Evolutionary conservation across 2,888 invertebrate genomes (phyloP), one percentile per base, ranked within the genome.

Genomic region (Pristionchus fissidentatus): DNA sequence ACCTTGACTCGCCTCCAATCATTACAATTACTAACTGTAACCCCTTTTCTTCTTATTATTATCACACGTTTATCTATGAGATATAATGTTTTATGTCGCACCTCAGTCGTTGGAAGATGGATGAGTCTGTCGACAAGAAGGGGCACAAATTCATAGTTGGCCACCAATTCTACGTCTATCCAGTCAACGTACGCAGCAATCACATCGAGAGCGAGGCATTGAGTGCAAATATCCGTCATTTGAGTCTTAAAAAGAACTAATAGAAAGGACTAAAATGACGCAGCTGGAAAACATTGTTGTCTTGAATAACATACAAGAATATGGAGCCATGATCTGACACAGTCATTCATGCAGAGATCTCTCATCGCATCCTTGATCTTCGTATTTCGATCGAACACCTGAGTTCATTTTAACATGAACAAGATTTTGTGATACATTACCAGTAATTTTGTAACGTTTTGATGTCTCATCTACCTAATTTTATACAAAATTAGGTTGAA

Each of bases 141-240:
- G 4, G 93, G 90, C 46, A 94, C 94, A 87, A 94, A 94, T 46
- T 93, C 92, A 81, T 94, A 94, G 88, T 94, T 94, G 66, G 94
- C 94, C 35, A 94, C 93, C 49, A 94, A 92, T 73, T 92, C 93
- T 81, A 94, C 94, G 89, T 94, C 94, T 83, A 94, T 94, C 94
- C 94, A 94, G 1, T 94, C 93, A 22, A 94, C 93, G 89, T 93
- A 94, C 35, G 93, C 93, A 2, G 94, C 94, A 80, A 94, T 93
- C 15, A 94, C 93, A 52, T 94, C 93, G 83, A 94, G 91, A 85
- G 94, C 94, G 79, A 93, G 91, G 84, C 84, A 85, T 52, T 89
- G 88, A 29, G 83, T 86, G 1, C 32, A 55, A 1, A 84, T 83
- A 29, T 88, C 87, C 1, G 80, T 77, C 7, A 57, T 26, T 29